Conservation (phyloP, 2,113 vertebrate genomes). For the Catharus minimus region DNA sequence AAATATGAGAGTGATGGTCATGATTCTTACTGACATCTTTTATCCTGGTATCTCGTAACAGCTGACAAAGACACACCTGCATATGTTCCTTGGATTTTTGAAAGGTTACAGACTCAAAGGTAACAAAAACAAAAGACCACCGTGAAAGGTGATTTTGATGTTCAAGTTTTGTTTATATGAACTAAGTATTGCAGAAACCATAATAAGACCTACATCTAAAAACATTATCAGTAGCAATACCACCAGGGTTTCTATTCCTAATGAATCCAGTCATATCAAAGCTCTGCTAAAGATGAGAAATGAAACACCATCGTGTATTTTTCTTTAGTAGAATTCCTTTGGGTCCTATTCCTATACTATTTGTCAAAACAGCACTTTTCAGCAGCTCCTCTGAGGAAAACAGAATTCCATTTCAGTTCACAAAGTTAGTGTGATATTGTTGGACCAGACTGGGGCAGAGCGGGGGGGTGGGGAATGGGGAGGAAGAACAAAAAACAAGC, state of each 20-base stretch:
- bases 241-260: not conserved
- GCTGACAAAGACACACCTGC: slow-evolving; percentile 29
- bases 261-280: slow-evolving; percentile 15
- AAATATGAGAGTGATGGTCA: slow-evolving; percentile 17
- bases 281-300: slow-evolving; percentile 39
- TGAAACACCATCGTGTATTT: slow-evolving; percentile 22
- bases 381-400: slow-evolving; percentile 32
- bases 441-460: not conserved
- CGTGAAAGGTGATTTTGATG: not conserved
- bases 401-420: slow-evolving; percentile 12
- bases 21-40: slow-evolving; percentile 58
- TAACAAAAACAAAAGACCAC: not conserved
- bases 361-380: slow-evolving; percentile 69
- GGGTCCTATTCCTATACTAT: slow-evolving; percentile 46
- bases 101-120: not conserved
- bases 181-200: not conserved
- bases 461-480: rapidly evolving
- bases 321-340: slow-evolving; percentile 46
- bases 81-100: not conserved
- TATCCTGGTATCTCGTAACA: slow-evolving; percentile 53
- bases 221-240: not conserved
- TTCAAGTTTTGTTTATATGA: not conserved
- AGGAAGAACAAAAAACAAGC: not conserved
- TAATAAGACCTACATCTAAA: not conserved
- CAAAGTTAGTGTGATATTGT: slow-evolving; percentile 16